phyloP scores from a whole-genome alignment of 2,797 vertebrate species.

The Pitangus sulphuratus region DNA sequence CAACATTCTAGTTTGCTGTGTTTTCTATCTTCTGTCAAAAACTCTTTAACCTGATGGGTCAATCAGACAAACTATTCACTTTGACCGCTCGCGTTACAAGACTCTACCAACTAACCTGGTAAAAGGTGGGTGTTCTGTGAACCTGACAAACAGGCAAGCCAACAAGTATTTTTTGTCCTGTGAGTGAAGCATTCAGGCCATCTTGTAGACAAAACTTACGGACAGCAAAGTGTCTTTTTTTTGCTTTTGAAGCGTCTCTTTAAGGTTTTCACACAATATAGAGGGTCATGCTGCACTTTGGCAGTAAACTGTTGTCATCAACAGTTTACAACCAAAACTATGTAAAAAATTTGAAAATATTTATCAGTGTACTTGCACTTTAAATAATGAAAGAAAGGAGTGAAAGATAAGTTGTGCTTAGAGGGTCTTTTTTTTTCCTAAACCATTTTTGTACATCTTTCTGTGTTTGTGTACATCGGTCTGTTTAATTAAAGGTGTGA shows the following conservation, averaged over 20 bases:
- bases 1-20: neutral
- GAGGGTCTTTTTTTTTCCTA: neutral
- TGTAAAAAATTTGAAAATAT: neutral
- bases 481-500: constrained; percentile 19
- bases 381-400: neutral
- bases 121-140: neutral
- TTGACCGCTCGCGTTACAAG: neutral
- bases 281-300: neutral
- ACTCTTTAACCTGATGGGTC: neutral
- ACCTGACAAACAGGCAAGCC: neutral
- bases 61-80: neutral
- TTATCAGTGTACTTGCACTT: neutral
- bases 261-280: neutral
- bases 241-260: neutral
- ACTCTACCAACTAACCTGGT: neutral
- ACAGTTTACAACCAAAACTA: neutral
- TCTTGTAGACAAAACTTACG: neutral
- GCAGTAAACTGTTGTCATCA: neutral
- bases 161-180: neutral
- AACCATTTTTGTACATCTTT: neutral
- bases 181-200: neutral
- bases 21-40: neutral
- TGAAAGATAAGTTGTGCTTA: neutral
- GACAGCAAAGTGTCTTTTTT: neutral
- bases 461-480: neutral